Evolutionary conservation across 2,797 vertebrate species (phyloP), one percentile per base, ranked within the genome.

Genomic region (Hirundo rustica): DNA sequence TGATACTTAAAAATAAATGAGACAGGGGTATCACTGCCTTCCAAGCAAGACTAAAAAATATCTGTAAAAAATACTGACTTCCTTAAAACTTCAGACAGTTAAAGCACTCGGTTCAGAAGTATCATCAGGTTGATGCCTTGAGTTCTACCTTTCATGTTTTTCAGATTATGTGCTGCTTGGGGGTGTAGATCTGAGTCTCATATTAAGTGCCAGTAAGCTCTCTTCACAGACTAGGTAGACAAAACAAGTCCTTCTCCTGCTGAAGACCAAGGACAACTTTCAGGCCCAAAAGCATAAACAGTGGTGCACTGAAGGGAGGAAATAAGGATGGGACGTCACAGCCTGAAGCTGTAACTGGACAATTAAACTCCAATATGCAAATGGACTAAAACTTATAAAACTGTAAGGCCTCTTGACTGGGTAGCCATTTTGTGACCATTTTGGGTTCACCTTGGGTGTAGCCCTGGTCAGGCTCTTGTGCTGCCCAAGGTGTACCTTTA

Each of bases 91-190:
- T 92, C 9, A 29, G 62, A 16, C 23, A 26, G 30, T 42, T 75
- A 18, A 5, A 65, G 18, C 0, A 1, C 19, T 66, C 0, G 0
- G 7, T 64, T 75, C 3, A 25, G 36, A 34, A 78, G 64, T 80
- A 86, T 66, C 6, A 29, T 15, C 10, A 58, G 23, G 14, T 16
- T 57, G n/a, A 57, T 23, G 55, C 21, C 22, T 34, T 57, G 11
- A 34, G n/a, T 34, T 34, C 16, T 23, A 16, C 13, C 54, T n/a
- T 34, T 57, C 32, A 34, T 23, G 21, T 34, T 34, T 57, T 34
- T 57, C 54, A 57, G 22, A 57, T 34, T 57, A 55, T 57, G 21
- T 34, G 55, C 10, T 57, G 55, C n/a, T 14, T 57, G 34, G 55
- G 22, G n/a, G 4, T 23, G n/a, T 23, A 34, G 21, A 23, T 34